Percentiles rank a stretch among this genome's conserved stretches.
Conservation (phyloP, 2,797 vertebrate species). For the Orientallactaga sibirica region DNA sequence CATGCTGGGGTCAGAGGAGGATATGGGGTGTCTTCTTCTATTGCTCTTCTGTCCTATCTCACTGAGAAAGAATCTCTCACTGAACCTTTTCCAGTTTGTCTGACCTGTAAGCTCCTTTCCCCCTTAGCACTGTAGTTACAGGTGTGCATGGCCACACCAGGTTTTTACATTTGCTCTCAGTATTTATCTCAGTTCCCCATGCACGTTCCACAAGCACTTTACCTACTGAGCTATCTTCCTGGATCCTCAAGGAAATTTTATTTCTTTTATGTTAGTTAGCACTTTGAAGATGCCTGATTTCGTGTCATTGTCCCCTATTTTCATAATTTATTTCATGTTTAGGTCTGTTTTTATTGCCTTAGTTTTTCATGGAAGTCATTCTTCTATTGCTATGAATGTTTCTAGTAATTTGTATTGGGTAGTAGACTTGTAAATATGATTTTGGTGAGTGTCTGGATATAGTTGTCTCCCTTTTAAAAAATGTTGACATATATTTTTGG, state of each 20-base stretch:
- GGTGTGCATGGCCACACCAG: too few species aligned
- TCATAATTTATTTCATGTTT: slow-evolving; percentile 7
- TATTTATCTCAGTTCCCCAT: too few species aligned
- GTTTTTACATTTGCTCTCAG: too few species aligned
- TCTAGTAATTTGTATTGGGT: neutral
- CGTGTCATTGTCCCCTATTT: neutral
- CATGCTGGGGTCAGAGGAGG: too few species aligned
- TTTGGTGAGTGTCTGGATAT: neutral
- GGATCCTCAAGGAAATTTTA: neutral
- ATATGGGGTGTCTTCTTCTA: too few species aligned
- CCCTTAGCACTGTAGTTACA: too few species aligned
- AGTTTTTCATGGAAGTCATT: neutral
- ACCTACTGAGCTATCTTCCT: too few species aligned
- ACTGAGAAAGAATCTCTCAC: too few species aligned
- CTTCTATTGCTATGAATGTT: slow-evolving; percentile 22
- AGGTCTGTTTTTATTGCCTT: neutral
- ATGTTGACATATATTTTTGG: slow-evolving; percentile 35
- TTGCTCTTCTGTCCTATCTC: too few species aligned
- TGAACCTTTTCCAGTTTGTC: too few species aligned
- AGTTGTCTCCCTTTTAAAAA: neutral
- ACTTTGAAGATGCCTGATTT: neutral
- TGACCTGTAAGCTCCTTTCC: too few species aligned
- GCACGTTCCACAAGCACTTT: too few species aligned
- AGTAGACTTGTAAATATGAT: neutral
- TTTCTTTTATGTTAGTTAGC: neutral